Evolutionary conservation across 2,888 invertebrate species (phyloP), one percentile per base, ranked within the genome.

Genomic region (Ichneumoninae sp.): DNA sequence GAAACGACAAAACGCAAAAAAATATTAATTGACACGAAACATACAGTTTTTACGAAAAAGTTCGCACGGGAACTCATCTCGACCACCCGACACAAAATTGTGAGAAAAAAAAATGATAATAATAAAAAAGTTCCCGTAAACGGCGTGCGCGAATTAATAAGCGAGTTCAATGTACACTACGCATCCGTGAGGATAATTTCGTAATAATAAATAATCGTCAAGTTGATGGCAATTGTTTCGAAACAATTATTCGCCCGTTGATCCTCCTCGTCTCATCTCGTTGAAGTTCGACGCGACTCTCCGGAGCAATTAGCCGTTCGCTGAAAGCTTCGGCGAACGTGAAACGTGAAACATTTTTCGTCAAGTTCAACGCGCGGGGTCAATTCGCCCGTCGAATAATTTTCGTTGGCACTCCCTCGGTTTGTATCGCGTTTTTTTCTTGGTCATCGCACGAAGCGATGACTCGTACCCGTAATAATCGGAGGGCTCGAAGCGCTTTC

Each of bases 1-100:
- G 94, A n/a, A 94, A 94, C 81, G 88, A 88, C 87, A 88, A 83
- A 86, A 83, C 81, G 65, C 63, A 66, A 83, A 70, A 54, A 22
- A 57, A 57, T 0, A 26, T 33, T 30, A 60, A 8, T 60, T 30
- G 0, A 16, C 19, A 22, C 54, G 19, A 54, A 19, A 22, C 6
- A 16, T 16, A 1, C 10, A 40, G 7, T 40, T 10, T 16, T 30
- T 13, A 5, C 0, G 60, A 26, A 60, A 60, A 26, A 60, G 10
- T 60, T 60, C 16, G 60, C 26, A 13, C 26, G 30, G 26, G 30
- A 60, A 60, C 22, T 60, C 22, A 10, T 40, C 40, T 2, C 40
- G 60, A 30, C 13, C 7, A 3, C 16, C 26, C 3, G 13, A 30
- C 22, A 3, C 19, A 22, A 54, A 54, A 40, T 40, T 8, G 40